These are phyloP conservation scores for Ctenoplectra terminalis DNA, from an alignment of 1,140 invertebrate genomes.

Conservation along the genomic window DNA sequence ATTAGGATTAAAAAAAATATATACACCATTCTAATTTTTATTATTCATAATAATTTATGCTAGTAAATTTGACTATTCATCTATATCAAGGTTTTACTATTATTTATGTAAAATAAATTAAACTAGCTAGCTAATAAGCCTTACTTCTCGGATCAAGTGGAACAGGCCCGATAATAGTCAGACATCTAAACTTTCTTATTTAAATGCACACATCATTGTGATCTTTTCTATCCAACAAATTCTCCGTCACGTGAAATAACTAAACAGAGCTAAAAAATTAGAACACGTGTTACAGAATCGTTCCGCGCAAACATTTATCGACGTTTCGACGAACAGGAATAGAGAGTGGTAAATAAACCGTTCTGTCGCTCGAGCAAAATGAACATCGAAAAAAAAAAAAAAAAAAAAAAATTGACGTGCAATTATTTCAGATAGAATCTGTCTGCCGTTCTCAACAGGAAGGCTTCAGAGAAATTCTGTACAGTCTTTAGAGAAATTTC, in stretches of 20 bases:
- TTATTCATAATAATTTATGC: too few relatives aligned
- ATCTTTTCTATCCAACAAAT: neutral
- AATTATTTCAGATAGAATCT: conserved; percentile 56
- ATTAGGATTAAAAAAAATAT: too few relatives aligned
- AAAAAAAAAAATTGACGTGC: conserved; percentile 49
- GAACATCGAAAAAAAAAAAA: neutral
- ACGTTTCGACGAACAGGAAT: conserved; percentile 3
- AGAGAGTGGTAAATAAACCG: conserved; percentile 11
- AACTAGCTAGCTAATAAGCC: too few relatives aligned
- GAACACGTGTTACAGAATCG: neutral
- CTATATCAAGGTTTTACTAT: too few relatives aligned
- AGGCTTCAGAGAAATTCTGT: too few relatives aligned
- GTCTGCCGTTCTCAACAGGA: conserved; percentile 23
- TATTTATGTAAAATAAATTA: too few relatives aligned
- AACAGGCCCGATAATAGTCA: too few relatives aligned
- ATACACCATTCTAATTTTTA: too few relatives aligned
- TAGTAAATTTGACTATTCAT: too few relatives aligned
- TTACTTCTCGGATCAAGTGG: too few relatives aligned
- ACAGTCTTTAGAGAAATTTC: conserved; percentile 9
- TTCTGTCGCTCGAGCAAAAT: conserved; percentile 19
- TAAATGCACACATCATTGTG: too few relatives aligned
- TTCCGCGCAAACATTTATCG: neutral
- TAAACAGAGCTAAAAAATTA: neutral
- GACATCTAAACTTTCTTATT: too few relatives aligned
- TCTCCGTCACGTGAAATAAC: neutral